phyloP scores from a whole-genome alignment of 1,140 invertebrate species.

The Procambarus clarkii region DNA sequence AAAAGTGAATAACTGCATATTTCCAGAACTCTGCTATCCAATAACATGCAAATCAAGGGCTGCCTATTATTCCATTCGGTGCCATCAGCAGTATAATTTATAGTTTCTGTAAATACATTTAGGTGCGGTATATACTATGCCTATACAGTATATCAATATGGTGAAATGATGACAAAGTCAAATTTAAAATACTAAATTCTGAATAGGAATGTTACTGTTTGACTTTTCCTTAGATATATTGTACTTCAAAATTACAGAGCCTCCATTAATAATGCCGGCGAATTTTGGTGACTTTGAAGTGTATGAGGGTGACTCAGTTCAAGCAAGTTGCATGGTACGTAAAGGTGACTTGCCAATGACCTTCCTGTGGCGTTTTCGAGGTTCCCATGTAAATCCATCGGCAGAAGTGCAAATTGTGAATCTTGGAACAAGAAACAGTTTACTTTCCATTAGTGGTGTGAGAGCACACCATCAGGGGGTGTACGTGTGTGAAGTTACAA shows the following conservation, averaged over 20 bases:
- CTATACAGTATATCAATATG: too few species aligned
- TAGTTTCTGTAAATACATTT: too few species aligned
- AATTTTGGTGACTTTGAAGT: conserved; percentile 63
- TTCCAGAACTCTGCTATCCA: too few species aligned
- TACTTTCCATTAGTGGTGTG: conserved; percentile 76
- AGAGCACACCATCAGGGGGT: conserved; percentile 81
- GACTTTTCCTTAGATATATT: background rate
- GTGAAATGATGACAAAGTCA: background rate
- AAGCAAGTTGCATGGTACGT: conserved; percentile 74
- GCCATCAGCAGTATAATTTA: too few species aligned
- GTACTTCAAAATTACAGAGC: conserved; percentile 51
- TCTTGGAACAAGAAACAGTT: conserved; percentile 74
- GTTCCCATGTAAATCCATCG: conserved; percentile 49
- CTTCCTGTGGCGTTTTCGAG: conserved; percentile 68
- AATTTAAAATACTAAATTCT: background rate
- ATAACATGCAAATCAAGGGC: too few species aligned
- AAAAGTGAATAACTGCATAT: too few species aligned
- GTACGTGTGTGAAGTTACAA: conserved; percentile 85
- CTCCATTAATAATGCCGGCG: conserved; percentile 59
- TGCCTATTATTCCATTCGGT: too few species aligned
- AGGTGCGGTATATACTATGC: too few species aligned
- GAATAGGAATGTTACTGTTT: background rate
- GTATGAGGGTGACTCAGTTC: conserved; percentile 73
- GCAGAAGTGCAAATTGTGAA: conserved; percentile 56
- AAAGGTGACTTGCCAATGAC: conserved; percentile 75